These are phyloP conservation scores for Drosophila bocki DNA, from an alignment of 1,140 invertebrate species.

Conservation along the genomic window DNA sequence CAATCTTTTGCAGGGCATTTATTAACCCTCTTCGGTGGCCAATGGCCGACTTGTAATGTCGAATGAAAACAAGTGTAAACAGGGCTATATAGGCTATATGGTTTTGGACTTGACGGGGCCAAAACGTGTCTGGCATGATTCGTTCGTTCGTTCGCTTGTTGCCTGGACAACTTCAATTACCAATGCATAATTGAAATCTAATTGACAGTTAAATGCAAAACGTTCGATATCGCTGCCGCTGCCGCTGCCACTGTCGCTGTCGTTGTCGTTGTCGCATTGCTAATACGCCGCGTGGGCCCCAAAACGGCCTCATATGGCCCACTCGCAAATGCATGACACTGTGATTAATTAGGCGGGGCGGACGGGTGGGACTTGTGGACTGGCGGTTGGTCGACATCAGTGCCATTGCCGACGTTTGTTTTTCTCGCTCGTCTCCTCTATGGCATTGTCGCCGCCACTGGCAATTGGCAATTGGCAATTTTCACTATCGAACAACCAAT, in stretches of 20 bases:
- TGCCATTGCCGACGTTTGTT: conserved; percentile 32
- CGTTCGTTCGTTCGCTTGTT: conserved; percentile 27
- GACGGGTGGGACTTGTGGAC: not conserved
- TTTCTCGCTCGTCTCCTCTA: conserved; percentile 9
- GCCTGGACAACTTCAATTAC: conserved; percentile 63
- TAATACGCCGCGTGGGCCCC: conserved; percentile 73
- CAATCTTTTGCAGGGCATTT: conserved; percentile 2
- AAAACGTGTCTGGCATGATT: conserved; percentile 76
- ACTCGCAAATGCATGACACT: conserved; percentile 71
- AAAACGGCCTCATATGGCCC: conserved; percentile 56
- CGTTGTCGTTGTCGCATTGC: conserved; percentile 57
- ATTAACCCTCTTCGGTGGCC: conserved; percentile 10
- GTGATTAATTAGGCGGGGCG: conserved; percentile 72
- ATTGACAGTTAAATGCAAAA: conserved; percentile 80
- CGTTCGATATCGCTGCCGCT: conserved; percentile 31
- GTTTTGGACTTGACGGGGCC: conserved; percentile 53
- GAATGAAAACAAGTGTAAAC: conserved; percentile 66
- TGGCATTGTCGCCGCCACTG: conserved; percentile 32
- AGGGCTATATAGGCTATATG: conserved; percentile 37
- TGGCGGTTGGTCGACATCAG: conserved; percentile 42
- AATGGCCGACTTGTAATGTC: conserved; percentile 18
- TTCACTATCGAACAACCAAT: conserved; percentile 27
- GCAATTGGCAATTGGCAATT: conserved; percentile 50
- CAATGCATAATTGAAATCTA: conserved; percentile 83
- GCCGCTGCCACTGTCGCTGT: conserved; percentile 12